Evolutionary conservation across 2,113 vertebrate species (phyloP).

Genomic region (Microtus ochrogaster): DNA sequence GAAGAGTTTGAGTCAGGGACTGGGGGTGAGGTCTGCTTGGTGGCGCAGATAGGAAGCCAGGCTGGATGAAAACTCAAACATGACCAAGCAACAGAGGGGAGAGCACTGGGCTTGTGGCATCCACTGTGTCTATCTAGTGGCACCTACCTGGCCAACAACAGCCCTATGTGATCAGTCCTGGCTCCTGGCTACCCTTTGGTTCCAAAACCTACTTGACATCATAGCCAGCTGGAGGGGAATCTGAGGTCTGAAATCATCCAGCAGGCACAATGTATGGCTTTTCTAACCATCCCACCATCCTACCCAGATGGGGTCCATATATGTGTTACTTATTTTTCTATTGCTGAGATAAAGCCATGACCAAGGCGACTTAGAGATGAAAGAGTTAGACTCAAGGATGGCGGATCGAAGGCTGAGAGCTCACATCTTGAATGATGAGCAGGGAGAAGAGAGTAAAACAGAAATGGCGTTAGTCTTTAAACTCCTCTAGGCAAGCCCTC

Average conservation of each 20-base stretch:
- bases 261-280: not conserved
- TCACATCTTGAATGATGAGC: not conserved
- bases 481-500: not conserved
- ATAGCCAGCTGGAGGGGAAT: not conserved
- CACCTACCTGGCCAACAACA: no score
- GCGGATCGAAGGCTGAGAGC: not conserved
- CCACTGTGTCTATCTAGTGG: not conserved
- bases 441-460: not conserved
- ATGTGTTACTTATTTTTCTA: not conserved
- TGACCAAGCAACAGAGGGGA: no score
- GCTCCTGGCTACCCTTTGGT: not conserved
- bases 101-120: no score
- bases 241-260: not conserved
- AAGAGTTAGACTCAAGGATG: not conserved
- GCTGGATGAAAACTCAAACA: not conserved
- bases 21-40: not conserved
- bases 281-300: not conserved
- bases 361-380: not conserved
- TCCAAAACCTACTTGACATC: not conserved
- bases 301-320: no score
- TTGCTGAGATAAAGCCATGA: not conserved
- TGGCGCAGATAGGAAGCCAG: not conserved
- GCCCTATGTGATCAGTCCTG: rapidly evolving
- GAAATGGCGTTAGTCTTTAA: not conserved
- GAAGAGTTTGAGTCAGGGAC: not conserved